Base-by-base conservation (phyloP, 2,113 vertebrate species). In the Chaetodon auriga region DNA sequence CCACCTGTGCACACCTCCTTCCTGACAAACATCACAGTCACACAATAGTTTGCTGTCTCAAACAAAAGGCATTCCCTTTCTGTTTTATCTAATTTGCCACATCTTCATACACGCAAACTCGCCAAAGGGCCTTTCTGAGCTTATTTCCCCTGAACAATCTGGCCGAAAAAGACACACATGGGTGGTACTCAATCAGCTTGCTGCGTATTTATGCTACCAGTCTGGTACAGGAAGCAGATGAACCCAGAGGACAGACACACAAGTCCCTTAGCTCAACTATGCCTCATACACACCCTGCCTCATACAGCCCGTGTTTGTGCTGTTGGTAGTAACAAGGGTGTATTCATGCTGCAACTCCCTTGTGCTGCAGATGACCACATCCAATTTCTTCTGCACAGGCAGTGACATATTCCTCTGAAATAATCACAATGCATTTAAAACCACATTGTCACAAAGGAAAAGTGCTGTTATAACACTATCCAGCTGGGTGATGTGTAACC, bases 201-300 rank as follows among this genome's bases (percentile, higher is more conserved):
- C 93, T 95, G 94, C 95, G 96, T 91, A 91, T 90, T 81, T 89
- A 91, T 80, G 90, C 91, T 95, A 91, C 93, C 92, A 96, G 95
- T 94, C 93, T 93, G 93, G 93, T 95, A 95, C 89, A 95, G 92
- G 92, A 95, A 94, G 92, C 92, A 92, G 93, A 95, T 93, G 89
- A 90, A 92, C 93, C 89, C 66, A 48, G 43, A 76, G 30, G 46
- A 63, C 55, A 60, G 16, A 82, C 14, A 51, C 18, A 53, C 0
- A 23, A 63, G 60, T 65, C 62, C 54, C 41, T 57, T 23, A 54
- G 68, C 54, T 48, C 30, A n/a, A 35, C 25, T 7, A 16, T 72
- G 41, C n/a, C 62, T 68, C 43, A 55, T 14, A 41, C 62, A 65
- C 23, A 38, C 21, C 48, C 61, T 48, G 23, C 68, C 74, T 61